These are phyloP conservation scores for Sinocyclocheilus anophthalmus DNA, from an alignment of 2,113 vertebrate genomes.

Conservation along the genomic window DNA sequence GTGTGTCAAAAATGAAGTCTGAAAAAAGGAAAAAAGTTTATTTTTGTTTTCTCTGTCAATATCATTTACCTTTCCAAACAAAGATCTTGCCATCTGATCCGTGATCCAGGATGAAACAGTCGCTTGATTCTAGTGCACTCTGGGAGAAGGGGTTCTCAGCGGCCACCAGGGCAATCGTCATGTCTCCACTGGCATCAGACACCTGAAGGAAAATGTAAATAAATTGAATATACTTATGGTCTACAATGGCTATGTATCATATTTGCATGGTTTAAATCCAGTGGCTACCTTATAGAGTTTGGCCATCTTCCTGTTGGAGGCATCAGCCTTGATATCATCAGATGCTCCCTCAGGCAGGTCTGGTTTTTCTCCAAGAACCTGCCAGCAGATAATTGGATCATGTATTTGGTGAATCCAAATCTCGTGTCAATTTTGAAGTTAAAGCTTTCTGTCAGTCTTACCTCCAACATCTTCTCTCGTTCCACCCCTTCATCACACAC, in stretches of 20 bases:
- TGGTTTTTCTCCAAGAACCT: slow-evolving; percentile 93
- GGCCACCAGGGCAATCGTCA: slow-evolving; percentile 88
- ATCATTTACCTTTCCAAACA: slow-evolving; percentile 90
- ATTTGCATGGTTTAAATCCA: neutral
- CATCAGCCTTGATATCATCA: slow-evolving; percentile 83
- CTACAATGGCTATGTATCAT: neutral
- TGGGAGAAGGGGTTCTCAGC: slow-evolving; percentile 95
- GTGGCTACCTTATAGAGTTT: slow-evolving; percentile 92
- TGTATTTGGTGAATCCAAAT: neutral
- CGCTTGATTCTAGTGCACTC: slow-evolving; percentile 84
- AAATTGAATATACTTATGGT: neutral
- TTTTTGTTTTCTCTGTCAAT: neutral
- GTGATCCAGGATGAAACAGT: slow-evolving; percentile 97
- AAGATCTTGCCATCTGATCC: slow-evolving; percentile 93
- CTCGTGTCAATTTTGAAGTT: neutral
- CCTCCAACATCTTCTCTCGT: slow-evolving; percentile 89
- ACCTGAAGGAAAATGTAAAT: slow-evolving; percentile 74
- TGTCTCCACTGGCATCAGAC: slow-evolving; percentile 84
- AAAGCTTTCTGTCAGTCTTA: slow-evolving; percentile 53
- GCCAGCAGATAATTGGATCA: slow-evolving; percentile 12
- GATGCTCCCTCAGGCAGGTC: slow-evolving; percentile 76
- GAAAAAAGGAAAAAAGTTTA: neutral
- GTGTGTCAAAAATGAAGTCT: neutral
- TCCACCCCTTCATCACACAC: slow-evolving; percentile 88
- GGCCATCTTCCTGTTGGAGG: slow-evolving; percentile 87